Base-by-base conservation (phyloP, 2,113 vertebrate species). In the Typhlomys cinereus region DNA sequence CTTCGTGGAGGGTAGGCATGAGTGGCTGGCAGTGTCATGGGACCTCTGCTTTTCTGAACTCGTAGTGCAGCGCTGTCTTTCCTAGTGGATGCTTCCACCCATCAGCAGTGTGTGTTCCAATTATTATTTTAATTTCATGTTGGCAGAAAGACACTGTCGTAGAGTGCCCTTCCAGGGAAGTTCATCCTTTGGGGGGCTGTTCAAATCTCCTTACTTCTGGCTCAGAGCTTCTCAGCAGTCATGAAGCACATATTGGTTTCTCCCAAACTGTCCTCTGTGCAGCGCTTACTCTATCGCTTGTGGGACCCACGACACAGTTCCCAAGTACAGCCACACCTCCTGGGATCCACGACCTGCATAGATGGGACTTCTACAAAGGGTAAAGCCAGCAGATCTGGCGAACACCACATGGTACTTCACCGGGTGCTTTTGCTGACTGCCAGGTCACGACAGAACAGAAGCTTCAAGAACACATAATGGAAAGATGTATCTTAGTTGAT, bases 201-300 rank as follows among this genome's bases (percentile, higher is more conserved):
- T 97, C 94, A 83, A 76, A 94, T 83, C 91, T 88, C 94, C 93
- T 94, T 66, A 84, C 93, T 96, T 46, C 6, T 6, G 29, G 94
- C 96, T 96, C 96, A 1, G 0, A 85, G 93, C 83, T 94, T 96
- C 92, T 94, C 82, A 85, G 96, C 85, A 92, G 93, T 93, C 90
- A 92, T 83, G 92, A 97, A 97, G 93, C 92, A 83, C 87, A 84
- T 92, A 92, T 66, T 96, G 94, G 96, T 96, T 94, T 91, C 79
- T 92, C 93, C 92, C 95, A 93, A 97, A 96, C 95, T 0, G 15
- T 0, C 1, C 92, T 94, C 93, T 91, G 54, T 81, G 80, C 84
- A 62, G 85, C 86, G 73, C 96, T 96, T 70, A 52, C 52, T 70
- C 94, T 92, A 71, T 92, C 64, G 81, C 88, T 92, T 85, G 75